phyloP scores from a whole-genome alignment of 2,113 vertebrate species.

The Cyprinodon variegatus region DNA sequence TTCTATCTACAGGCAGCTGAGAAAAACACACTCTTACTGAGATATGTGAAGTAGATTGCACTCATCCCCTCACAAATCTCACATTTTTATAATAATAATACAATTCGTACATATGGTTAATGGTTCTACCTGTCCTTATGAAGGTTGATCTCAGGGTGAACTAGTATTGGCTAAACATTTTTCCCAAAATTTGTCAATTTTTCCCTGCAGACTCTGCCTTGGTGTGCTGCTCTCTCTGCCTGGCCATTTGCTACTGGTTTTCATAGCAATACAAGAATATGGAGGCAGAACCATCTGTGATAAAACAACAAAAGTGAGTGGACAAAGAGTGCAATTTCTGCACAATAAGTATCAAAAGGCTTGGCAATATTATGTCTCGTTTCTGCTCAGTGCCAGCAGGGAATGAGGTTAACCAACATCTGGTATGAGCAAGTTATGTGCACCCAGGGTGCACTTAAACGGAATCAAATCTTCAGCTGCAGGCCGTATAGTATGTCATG shows the following conservation, averaged over 20 bases:
- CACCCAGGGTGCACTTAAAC: slow-evolving; percentile 62
- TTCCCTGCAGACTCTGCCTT: not conserved
- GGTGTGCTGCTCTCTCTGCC: not conserved
- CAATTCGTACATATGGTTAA: slow-evolving; percentile 13
- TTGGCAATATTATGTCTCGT: slow-evolving; percentile 21
- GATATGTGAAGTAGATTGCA: slow-evolving; percentile 9
- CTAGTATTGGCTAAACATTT: not conserved
- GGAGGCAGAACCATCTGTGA: not conserved
- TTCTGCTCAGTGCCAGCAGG: slow-evolving; percentile 38
- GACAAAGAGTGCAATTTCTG: not conserved
- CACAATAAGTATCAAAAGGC: slow-evolving; percentile 11
- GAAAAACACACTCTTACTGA: slow-evolving; percentile 32
- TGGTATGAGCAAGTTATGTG: slow-evolving; percentile 53
- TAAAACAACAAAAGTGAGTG: not conserved
- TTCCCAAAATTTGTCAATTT: not conserved
- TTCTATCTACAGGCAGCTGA: slow-evolving; percentile 9
- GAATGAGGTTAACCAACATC: slow-evolving; percentile 64
- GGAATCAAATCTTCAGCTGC: slow-evolving; percentile 56
- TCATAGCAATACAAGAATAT: not conserved
- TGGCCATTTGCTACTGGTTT: not conserved
- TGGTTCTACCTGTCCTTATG: not conserved
- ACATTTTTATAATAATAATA: slow-evolving; percentile 10
- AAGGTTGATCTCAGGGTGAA: not conserved
- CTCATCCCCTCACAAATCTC: slow-evolving; percentile 9
- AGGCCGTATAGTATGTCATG: slow-evolving; percentile 51